phyloP scores from a whole-genome alignment of 1,140 invertebrate species.

The Bombus picipes region DNA sequence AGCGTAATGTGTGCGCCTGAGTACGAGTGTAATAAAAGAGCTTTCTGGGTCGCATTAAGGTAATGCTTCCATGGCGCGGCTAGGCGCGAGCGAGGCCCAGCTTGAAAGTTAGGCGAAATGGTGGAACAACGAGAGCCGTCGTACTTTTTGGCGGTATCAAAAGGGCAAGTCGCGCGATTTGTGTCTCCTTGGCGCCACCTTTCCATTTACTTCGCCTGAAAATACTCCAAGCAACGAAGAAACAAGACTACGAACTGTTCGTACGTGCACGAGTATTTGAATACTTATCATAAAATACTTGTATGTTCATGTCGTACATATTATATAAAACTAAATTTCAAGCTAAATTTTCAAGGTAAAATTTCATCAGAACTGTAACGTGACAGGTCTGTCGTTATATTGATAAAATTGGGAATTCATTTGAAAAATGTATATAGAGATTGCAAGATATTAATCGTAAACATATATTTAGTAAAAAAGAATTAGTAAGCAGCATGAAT shows the following conservation, averaged over 20 bases:
- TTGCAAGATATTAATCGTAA: no score
- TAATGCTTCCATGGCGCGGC: constrained; percentile 77
- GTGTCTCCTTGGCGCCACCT: constrained; percentile 5
- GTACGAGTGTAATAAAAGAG: constrained; percentile 76
- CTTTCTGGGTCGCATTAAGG: constrained; percentile 80
- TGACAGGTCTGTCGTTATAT: no score
- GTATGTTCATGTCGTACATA: background rate
- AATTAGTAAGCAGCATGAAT: no score
- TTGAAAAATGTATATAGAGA: no score
- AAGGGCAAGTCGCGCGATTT: constrained; percentile 27
- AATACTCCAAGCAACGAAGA: background rate
- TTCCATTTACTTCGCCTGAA: background rate
- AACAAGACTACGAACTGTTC: background rate
- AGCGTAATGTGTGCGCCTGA: constrained; percentile 50
- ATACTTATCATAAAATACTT: background rate
- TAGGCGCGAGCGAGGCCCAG: constrained; percentile 51
- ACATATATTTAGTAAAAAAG: no score
- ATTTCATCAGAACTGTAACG: no score
- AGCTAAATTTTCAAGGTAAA: no score
- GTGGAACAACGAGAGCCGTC: constrained; percentile 33
- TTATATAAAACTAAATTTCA: background rate
- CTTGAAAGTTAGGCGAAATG: constrained; percentile 57
- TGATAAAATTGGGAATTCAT: no score
- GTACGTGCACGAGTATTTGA: background rate
- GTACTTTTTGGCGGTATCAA: constrained; percentile 42